Evolutionary conservation across 2,888 invertebrate species (phyloP).

Genomic region (Liopterus haemorrhoidalis): DNA sequence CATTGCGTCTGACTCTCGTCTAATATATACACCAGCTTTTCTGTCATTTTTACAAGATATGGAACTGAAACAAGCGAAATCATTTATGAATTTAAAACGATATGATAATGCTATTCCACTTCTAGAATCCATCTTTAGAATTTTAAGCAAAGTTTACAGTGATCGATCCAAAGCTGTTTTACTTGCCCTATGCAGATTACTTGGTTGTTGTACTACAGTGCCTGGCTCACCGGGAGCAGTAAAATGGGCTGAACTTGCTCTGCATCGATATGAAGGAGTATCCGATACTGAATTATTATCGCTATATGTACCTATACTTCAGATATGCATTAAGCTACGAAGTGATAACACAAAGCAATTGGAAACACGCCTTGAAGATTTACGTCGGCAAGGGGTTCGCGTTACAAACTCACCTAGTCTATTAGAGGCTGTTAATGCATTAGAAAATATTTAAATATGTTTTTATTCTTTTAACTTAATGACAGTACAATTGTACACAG

Average conservation of each 20-base stretch:
- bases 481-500: too few species aligned
- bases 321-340: slow-evolving; percentile 59
- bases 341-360: slow-evolving; percentile 58
- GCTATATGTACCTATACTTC: slow-evolving; percentile 62
- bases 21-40: slow-evolving; percentile 55
- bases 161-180: slow-evolving; percentile 64
- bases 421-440: slow-evolving; percentile 58
- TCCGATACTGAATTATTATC: slow-evolving; percentile 64
- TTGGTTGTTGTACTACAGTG: slow-evolving; percentile 52
- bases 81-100: slow-evolving; percentile 53
- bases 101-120: slow-evolving; percentile 57
- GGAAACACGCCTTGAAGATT: slow-evolving; percentile 55
- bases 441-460: slow-evolving; percentile 41
- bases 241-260: slow-evolving; percentile 62
- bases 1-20: slow-evolving; percentile 50
- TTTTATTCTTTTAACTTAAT: too few species aligned
- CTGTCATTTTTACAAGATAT: slow-evolving; percentile 60
- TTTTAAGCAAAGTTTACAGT: slow-evolving; percentile 60
- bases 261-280: slow-evolving; percentile 65
- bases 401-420: slow-evolving; percentile 56
- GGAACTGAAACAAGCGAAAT: slow-evolving; percentile 57
- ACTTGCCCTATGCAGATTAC: slow-evolving; percentile 60
- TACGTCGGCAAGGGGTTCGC: slow-evolving; percentile 62
- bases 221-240: slow-evolving; percentile 55
- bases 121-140: slow-evolving; percentile 61